Evolutionary conservation across 2,888 invertebrate species (phyloP), one percentile per base, ranked within the genome.

Genomic region (Empis livida): DNA sequence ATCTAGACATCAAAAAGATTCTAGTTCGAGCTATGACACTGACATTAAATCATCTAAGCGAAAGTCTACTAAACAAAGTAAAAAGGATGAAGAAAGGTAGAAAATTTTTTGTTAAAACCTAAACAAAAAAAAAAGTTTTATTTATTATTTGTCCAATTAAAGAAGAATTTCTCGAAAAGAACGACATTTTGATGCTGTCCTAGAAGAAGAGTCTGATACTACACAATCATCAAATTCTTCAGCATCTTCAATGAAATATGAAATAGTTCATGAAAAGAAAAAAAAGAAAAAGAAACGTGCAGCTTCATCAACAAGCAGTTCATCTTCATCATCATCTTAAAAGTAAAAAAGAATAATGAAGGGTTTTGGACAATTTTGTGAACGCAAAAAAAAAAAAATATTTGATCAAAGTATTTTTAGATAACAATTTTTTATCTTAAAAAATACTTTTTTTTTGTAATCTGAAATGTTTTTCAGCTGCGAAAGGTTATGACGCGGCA

Each of bases 1-100:
- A 55, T 54, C 48, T 16, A 67, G 52, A 52, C 30, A 30, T 39
- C 14, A 49, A 50, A 32, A 49, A 42, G 15, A 39, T 17, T 16
- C 39, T 6, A 39, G 39, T 17, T 39, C 39, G 11, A 45, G 17
- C 16, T 31, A 13, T 13, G 39, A 45, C 30, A 20, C 10, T 16
- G 39, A 45, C 16, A 16, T 30, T 16, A 31, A 45, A 30, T 11
- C 40, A 17, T 38, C 16, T 17, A 45, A n/a, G 30, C 20, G 17
- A 17, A 39, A 39, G 39, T 6, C 23, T 8, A 9, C 13, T 17
- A 39, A 39, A 39, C 17, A 39, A 39, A 13, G 4, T 10, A 10
- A 10, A 17, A 39, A 39, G 14, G 17, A 39, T 32, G 14, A 49
- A 43, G 37, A 49, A 37, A 41, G 46, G 43, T 43, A 46, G 41